These are phyloP conservation scores for Drosophila littoralis DNA, from an alignment of 1,140 invertebrate species.

Conservation along the genomic window DNA sequence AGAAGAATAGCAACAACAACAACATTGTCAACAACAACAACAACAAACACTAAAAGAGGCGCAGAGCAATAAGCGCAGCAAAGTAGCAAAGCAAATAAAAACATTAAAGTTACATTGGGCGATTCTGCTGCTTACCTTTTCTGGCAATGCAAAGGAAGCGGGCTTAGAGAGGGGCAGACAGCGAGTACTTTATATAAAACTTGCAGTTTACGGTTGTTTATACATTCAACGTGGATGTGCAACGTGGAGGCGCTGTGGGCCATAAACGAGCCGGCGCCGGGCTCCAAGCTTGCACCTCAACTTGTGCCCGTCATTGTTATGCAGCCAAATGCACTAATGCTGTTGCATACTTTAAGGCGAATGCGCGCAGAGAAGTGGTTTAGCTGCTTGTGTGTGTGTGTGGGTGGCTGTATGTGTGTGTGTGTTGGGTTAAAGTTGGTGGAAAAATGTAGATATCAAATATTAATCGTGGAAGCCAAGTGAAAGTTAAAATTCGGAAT, in stretches of 20 bases:
- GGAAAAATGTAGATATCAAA: slow-evolving; percentile 34
- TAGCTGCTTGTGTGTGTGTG: not conserved
- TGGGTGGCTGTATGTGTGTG: not conserved
- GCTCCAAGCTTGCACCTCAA: slow-evolving; percentile 23
- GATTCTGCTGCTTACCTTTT: slow-evolving; percentile 52
- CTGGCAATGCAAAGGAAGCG: slow-evolving; percentile 47
- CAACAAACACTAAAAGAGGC: slow-evolving; percentile 24
- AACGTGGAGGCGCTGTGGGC: not conserved
- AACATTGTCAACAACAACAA: slow-evolving; percentile 81
- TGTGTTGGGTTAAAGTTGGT: not conserved
- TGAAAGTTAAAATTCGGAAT: not conserved
- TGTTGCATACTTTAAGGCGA: slow-evolving; percentile 52
- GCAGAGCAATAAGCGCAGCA: slow-evolving; percentile 52
- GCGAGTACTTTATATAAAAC: slow-evolving; percentile 48
- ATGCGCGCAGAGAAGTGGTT: slow-evolving; percentile 1
- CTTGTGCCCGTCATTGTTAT: slow-evolving; percentile 50
- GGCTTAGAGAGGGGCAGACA: not conserved
- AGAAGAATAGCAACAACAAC: slow-evolving; percentile 66
- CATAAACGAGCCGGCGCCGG: slow-evolving; percentile 14
- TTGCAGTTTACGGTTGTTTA: slow-evolving; percentile 44
- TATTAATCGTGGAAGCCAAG: slow-evolving; percentile 27
- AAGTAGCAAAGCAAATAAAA: slow-evolving; percentile 68
- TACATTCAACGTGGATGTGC: slow-evolving; percentile 17
- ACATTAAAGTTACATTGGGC: slow-evolving; percentile 68
- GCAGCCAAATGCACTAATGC: slow-evolving; percentile 61